Evolutionary conservation across 2,113 vertebrate genomes (phyloP).

Genomic region (Oceanites oceanicus): DNA sequence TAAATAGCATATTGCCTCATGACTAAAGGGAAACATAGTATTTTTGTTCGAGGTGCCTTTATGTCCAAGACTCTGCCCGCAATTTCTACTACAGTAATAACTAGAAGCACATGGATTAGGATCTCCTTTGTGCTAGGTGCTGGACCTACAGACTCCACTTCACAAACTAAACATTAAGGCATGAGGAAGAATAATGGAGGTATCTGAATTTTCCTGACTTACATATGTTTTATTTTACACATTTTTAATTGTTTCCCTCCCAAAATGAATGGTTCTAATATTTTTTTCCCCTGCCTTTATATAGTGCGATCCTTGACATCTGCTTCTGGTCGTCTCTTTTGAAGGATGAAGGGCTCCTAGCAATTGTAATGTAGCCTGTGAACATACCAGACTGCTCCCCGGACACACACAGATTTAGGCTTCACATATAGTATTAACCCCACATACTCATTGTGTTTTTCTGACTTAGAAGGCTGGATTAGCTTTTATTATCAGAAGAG

Average conservation of each 20-base stretch:
- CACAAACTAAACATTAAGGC: not conserved
- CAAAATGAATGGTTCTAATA: not conserved
- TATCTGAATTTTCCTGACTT: not conserved
- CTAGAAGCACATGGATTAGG: not conserved
- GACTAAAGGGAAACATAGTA: not conserved
- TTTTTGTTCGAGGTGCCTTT: not conserved
- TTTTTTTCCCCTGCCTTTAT: not conserved
- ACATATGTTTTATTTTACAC: not conserved
- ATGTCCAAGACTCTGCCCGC: not conserved
- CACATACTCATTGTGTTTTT: not conserved
- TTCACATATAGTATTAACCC: constrained; percentile 13
- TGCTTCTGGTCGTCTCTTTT: not conserved
- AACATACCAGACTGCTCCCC: not conserved
- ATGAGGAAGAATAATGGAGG: not conserved
- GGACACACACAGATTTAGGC: not conserved
- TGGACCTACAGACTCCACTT: not conserved
- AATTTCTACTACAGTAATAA: not conserved
- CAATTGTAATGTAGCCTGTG: not conserved
- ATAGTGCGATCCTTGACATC: not conserved
- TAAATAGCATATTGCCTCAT: not conserved
- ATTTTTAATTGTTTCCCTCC: not conserved
- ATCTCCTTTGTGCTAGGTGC: not conserved
- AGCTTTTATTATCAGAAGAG: constrained; percentile 43
- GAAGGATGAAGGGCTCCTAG: not conserved
- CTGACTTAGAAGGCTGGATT: constrained; percentile 24